Base-by-base conservation (phyloP, 2,888 invertebrate species). In the Neelides folsomi region DNA sequence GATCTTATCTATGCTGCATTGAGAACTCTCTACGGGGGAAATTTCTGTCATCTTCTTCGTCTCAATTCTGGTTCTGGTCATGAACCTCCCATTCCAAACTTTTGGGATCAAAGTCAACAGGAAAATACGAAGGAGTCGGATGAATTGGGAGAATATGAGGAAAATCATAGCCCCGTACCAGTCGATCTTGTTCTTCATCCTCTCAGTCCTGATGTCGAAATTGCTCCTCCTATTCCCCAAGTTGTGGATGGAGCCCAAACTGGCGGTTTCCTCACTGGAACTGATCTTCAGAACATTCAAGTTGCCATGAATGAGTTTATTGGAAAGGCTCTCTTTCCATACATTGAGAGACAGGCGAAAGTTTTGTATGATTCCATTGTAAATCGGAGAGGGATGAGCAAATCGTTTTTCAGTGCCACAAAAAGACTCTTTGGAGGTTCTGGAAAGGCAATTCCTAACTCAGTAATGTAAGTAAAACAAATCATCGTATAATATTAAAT, bases 371-470 rank as follows among this genome's bases (percentile, higher is more conserved):
- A 90, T 69, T 76, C 81, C 62, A 80, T 84, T 50, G 68, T 71
- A 12, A 72, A 72, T 18, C 66, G 75, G 15, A 93, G 94, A 71
- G 92, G 93, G 6, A 84, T 95, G 2, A 89, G 93, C 68, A 80
- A 90, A 67, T 92, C 93, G 0, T 73, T 97, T 57, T 78, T 97
- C 58, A 92, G 87, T 68, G 94, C 92, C 15, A 93, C 95, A 1
- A 93, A 92, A 72, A 78, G 94, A 64, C 92, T 92, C 86, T 94
- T 95, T 72, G 86, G 86, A 27, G 27, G 27, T 8, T 77, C 78
- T 38, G 37, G 56, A 13, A 51, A 50, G 12, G 58, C 58, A 52
- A 50, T 54, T 18, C 49, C 58, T 35, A 56, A 55, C 69, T 82
- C 85, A 65, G 84, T 90, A 44, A 85, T 89, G 88, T 89, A 76